phyloP scores from a whole-genome alignment of 2,888 invertebrate genomes.

The Eupithecia abbreviata region DNA sequence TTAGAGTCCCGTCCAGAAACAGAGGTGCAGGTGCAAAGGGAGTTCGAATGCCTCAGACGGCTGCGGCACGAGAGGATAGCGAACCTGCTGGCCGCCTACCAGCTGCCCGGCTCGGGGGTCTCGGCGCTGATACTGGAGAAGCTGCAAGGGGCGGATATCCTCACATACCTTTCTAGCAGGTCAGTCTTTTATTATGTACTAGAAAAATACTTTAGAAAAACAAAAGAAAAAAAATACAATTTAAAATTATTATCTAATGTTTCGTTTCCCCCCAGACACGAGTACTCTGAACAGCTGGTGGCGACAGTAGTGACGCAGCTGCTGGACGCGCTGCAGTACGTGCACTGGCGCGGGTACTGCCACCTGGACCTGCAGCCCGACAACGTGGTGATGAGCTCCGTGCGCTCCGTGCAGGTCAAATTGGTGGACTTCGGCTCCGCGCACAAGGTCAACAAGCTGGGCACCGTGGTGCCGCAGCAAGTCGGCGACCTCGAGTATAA shows the following conservation, averaged over 20 bases:
- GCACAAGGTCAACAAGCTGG: conserved; percentile 91
- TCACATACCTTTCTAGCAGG: conserved; percentile 90
- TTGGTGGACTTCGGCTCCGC: conserved; percentile 96
- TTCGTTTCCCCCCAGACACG: conserved; percentile 82
- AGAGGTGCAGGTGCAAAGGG: conserved; percentile 87
- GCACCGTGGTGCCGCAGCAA: conserved; percentile 87
- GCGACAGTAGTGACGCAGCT: conserved; percentile 93
- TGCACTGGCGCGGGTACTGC: conserved; percentile 96
- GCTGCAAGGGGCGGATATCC: conserved; percentile 94
- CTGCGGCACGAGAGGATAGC: conserved; percentile 95
- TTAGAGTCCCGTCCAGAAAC: conserved; percentile 87
- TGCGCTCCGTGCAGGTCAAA: conserved; percentile 93
- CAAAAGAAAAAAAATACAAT: no score
- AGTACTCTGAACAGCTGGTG: conserved; percentile 96
- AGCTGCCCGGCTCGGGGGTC: conserved; percentile 86
- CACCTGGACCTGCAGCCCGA: conserved; percentile 97
- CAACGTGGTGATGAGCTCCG: conserved; percentile 95
- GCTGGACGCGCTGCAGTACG: conserved; percentile 94
- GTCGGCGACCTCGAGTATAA: conserved; percentile 90
- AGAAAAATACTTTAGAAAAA: no score
- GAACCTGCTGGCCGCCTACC: conserved; percentile 88
- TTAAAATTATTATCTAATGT: no score
- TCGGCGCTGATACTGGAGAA: conserved; percentile 91
- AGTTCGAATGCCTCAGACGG: conserved; percentile 92
- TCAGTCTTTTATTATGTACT: background rate